phyloP scores from a whole-genome alignment of 2,113 vertebrate genomes.

The Heterotilapia buettikoferi region DNA sequence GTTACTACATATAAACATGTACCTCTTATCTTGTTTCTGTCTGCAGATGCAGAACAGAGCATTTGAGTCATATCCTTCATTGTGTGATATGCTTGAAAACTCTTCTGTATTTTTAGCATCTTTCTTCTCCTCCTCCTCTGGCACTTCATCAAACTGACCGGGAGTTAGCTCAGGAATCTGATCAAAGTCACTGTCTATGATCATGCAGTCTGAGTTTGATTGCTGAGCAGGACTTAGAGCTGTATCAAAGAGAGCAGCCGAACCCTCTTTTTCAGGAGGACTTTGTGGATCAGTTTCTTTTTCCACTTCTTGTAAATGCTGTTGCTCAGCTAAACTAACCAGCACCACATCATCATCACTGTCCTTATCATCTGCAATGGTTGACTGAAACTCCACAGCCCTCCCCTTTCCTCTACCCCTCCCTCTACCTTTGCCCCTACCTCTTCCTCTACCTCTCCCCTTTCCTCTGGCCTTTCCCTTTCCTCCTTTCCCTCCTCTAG shows the following conservation, averaged over 20 bases:
- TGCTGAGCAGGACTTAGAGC: conserved; percentile 46
- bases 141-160: conserved; percentile 53
- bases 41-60: conserved; percentile 84
- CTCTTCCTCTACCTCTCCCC: conserved; percentile 31
- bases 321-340: conserved; percentile 16
- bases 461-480: conserved; percentile 45
- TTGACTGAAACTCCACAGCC: conserved; percentile 47
- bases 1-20: neutral
- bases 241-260: conserved; percentile 14
- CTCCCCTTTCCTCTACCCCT: conserved; percentile 45
- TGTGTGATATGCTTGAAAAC: conserved; percentile 60
- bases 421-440: conserved; percentile 32
- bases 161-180: neutral
- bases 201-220: conserved; percentile 57
- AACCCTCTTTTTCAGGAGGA: conserved; percentile 28
- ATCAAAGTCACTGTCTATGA: conserved; percentile 49
- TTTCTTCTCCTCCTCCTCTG: neutral
- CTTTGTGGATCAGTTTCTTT: neutral
- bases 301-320: conserved; percentile 52
- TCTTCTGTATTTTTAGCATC: neutral
- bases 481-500: neutral
- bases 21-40: conserved; percentile 89
- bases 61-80: conserved; percentile 76
- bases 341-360: conserved; percentile 46
- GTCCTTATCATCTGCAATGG: conserved; percentile 24